These are phyloP conservation scores for Anoplius nigerrimus DNA, from an alignment of 2,888 invertebrate species.

Conservation along the genomic window DNA sequence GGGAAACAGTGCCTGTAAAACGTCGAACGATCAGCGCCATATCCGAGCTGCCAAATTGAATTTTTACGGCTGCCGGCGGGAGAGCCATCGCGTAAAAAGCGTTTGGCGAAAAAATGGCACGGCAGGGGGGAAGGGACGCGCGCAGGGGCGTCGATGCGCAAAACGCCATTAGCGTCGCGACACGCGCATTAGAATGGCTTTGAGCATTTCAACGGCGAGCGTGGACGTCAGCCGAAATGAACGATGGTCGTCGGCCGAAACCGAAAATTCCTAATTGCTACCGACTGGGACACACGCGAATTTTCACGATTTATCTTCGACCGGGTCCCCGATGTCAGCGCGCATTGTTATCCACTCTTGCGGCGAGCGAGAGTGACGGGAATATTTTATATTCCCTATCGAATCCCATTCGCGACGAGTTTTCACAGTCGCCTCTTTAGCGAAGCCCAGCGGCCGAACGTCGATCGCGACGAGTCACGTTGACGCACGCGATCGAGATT, in stretches of 20 bases:
- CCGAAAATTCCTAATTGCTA: constrained; percentile 15
- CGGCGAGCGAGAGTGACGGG: no score
- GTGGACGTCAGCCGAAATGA: constrained; percentile 5
- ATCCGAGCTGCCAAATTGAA: constrained; percentile 29
- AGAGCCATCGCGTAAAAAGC: constrained; percentile 17
- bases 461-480: no score
- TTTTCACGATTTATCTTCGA: constrained; percentile 2
- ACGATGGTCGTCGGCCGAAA: constrained; percentile 7
- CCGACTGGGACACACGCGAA: constrained; percentile 7
- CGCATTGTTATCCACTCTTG: no score
- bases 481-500: no score
- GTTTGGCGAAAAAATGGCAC: constrained; percentile 9
- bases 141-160: neutral
- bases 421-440: no score
- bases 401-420: no score
- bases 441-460: no score
- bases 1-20: constrained; percentile 17
- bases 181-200: neutral
- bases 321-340: no score
- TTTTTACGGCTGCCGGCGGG: constrained; percentile 24
- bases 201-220: no score
- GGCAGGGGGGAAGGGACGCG: constrained; percentile 12
- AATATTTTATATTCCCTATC: no score
- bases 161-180: neutral
- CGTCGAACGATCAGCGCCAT: constrained; percentile 23